Conservation (phyloP, 2,888 invertebrate genomes). For the Noctuana brunneofusca region DNA sequence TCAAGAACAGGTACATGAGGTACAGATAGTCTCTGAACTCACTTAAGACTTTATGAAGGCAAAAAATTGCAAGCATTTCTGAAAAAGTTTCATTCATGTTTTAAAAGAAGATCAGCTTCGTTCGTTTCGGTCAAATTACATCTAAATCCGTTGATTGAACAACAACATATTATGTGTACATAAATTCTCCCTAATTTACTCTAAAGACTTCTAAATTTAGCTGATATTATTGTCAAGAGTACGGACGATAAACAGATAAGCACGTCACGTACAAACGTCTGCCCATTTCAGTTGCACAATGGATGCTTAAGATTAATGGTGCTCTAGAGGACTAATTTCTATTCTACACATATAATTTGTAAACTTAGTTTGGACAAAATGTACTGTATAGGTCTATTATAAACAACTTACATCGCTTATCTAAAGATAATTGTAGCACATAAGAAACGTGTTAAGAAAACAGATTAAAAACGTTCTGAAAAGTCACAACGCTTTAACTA, state of each 20-base stretch:
- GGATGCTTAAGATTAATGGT: not conserved
- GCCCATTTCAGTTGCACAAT: not conserved
- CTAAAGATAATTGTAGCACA: not conserved
- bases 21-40: not conserved
- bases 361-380: not conserved
- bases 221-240: not conserved
- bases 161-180: not conserved
- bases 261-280: constrained; percentile 2
- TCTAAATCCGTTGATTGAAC: too few relatives aligned
- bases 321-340: not conserved
- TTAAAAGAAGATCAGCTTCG: too few relatives aligned
- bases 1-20: not conserved
- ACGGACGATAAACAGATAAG: not conserved
- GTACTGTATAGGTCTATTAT: not conserved
- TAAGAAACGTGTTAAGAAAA: not conserved
- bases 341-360: not conserved
- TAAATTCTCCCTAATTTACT: not conserved
- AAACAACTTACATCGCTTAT: not conserved
- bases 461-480: too few relatives aligned
- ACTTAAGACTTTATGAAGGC: not conserved
- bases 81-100: too few relatives aligned
- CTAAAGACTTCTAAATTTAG: not conserved
- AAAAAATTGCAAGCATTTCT: too few relatives aligned
- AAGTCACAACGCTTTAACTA: too few relatives aligned
- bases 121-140: too few relatives aligned